Evolutionary conservation across 2,113 vertebrate species (phyloP).

Genomic region (Datnioides undecimradiatus): DNA sequence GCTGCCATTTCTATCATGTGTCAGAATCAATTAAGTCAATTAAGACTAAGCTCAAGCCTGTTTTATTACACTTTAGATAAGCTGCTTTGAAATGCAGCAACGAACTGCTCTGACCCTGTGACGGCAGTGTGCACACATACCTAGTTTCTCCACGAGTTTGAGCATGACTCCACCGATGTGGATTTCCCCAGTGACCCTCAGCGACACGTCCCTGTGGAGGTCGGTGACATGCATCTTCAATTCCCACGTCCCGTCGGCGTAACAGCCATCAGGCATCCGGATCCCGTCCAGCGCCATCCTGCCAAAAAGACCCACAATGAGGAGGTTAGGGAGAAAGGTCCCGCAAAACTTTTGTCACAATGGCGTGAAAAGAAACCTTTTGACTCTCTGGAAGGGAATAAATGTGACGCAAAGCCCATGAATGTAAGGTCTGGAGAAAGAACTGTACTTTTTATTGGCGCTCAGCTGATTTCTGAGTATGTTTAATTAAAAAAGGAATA

Average conservation of each 20-base stretch:
- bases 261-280: constrained; percentile 99
- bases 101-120: background rate
- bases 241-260: constrained; percentile 98
- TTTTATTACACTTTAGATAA: constrained; percentile 25
- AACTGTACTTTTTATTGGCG: background rate
- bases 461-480: background rate
- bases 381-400: background rate
- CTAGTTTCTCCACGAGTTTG: constrained; percentile 97
- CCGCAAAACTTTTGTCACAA: constrained; percentile 7
- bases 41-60: background rate
- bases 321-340: background rate
- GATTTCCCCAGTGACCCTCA: constrained; percentile 96
- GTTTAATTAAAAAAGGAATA: background rate
- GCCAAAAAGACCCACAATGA: constrained; percentile 41
- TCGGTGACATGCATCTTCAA: constrained; percentile 97
- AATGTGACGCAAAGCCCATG: background rate
- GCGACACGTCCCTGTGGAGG: constrained; percentile 93
- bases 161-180: constrained; percentile 99
- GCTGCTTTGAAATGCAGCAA: background rate
- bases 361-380: constrained; percentile 1
- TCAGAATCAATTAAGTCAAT: constrained; percentile 12
- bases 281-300: constrained; percentile 98
- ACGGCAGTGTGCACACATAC: constrained; percentile 76
- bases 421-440: background rate
- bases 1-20: background rate